phyloP scores from a whole-genome alignment of 2,113 vertebrate species.

The Hemiprocne comata region DNA sequence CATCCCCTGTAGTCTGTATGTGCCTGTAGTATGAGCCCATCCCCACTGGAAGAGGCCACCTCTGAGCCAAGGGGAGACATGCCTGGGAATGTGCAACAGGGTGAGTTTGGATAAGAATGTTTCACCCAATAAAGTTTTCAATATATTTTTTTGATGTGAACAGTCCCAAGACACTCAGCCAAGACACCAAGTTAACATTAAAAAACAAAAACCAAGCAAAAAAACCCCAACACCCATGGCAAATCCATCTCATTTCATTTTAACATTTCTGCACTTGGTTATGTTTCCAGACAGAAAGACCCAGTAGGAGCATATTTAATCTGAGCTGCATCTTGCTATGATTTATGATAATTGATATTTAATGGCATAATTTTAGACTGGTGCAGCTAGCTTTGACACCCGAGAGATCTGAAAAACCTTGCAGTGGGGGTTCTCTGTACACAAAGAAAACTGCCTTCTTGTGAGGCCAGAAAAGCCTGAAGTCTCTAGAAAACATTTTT shows the following conservation, averaged over 20 bases:
- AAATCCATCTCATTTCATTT: not conserved
- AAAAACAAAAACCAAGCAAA: not conserved
- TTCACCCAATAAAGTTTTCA: not conserved
- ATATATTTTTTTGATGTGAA: not conserved
- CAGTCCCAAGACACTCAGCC: not conserved
- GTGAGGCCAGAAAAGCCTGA: not conserved
- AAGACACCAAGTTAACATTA: not conserved
- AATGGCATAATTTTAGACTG: slow-evolving; percentile 53
- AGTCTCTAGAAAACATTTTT: not conserved
- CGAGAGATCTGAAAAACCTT: slow-evolving; percentile 16
- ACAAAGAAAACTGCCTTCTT: not conserved
- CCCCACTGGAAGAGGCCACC: not conserved
- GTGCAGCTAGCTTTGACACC: slow-evolving; percentile 22
- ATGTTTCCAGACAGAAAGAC: slow-evolving; percentile 40
- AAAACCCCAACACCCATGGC: not conserved
- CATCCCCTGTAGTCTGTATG: too few species aligned
- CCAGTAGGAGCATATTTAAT: slow-evolving; percentile 57
- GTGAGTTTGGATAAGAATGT: fast-evolving
- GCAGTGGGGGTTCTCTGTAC: not conserved
- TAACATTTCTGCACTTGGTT: slow-evolving; percentile 1
- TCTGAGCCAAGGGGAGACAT: fast-evolving
- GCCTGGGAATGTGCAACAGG: not conserved
- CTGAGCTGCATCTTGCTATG: slow-evolving; percentile 56
- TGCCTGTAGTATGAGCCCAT: not conserved
- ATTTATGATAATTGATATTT: slow-evolving; percentile 68